A percentile compares a stretch with the other conserved stretches of the same genome.
These are phyloP conservation scores for Drosophila meridiana DNA, from an alignment of 2,888 invertebrate genomes.

Conservation along the genomic window DNA sequence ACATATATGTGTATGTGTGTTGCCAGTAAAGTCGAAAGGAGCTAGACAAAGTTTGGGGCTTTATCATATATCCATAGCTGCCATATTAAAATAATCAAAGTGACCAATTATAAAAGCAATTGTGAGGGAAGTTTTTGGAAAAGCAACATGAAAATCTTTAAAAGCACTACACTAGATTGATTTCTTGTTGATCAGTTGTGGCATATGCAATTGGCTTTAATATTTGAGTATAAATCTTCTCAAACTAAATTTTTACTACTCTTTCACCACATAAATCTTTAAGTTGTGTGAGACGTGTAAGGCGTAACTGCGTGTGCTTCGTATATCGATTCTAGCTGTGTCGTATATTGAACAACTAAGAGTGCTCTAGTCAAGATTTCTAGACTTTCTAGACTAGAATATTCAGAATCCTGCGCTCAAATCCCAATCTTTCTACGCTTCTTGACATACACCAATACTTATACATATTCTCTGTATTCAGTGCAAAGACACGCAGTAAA, in stretches of 20 bases:
- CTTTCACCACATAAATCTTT: background rate
- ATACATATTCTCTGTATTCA: too few relatives aligned
- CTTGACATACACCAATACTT: too few relatives aligned
- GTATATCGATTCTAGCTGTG: background rate
- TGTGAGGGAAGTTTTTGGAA: background rate
- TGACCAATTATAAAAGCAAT: background rate
- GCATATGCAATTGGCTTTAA: background rate
- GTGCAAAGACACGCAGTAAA: too few relatives aligned
- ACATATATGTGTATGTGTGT: background rate
- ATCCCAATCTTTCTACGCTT: too few relatives aligned
- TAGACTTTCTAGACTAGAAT: too few relatives aligned
- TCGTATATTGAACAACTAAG: too few relatives aligned
- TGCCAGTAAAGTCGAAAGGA: background rate
- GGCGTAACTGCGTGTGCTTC: background rate
- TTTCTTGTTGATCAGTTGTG: conserved; percentile 13
- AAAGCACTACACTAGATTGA: background rate
- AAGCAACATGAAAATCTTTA: background rate
- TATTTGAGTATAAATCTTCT: background rate
- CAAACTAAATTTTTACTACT: background rate
- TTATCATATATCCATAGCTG: background rate
- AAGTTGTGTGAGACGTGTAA: background rate
- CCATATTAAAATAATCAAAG: background rate
- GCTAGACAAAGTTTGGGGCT: conserved; percentile 3
- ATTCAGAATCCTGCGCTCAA: too few relatives aligned
- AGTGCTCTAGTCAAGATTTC: too few relatives aligned